These are phyloP conservation scores for Palloptera scutellata DNA, from an alignment of 2,888 invertebrate species.

Conservation along the genomic window DNA sequence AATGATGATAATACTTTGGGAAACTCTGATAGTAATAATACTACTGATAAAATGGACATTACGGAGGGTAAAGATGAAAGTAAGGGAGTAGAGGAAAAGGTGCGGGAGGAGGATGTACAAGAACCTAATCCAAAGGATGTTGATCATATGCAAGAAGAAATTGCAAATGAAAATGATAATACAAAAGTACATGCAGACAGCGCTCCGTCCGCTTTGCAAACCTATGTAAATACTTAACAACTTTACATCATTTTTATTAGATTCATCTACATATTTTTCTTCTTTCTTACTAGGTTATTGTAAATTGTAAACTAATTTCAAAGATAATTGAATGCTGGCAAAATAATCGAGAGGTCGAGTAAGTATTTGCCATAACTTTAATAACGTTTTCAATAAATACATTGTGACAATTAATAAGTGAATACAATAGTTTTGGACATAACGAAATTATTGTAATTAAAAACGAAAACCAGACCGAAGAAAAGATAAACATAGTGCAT, in stretches of 20 bases:
- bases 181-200: slow-evolving; percentile 44
- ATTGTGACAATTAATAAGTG: no score
- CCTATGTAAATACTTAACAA: slow-evolving; percentile 64
- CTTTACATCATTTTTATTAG: background rate
- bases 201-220: slow-evolving; percentile 66
- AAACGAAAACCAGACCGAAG: no score
- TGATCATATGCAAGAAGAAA: slow-evolving; percentile 19
- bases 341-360: slow-evolving; percentile 80
- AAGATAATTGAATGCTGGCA: slow-evolving; percentile 84
- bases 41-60: slow-evolving; percentile 2
- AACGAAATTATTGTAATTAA: no score
- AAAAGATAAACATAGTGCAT: no score
- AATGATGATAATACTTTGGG: slow-evolving; percentile 18
- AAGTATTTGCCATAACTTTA: no score
- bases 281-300: slow-evolving; percentile 71
- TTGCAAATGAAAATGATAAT: slow-evolving; percentile 42
- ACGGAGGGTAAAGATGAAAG: slow-evolving; percentile 25
- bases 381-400: no score
- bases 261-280: slow-evolving; percentile 25
- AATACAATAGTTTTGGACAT: no score
- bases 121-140: slow-evolving; percentile 11
- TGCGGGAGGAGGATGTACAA: slow-evolving; percentile 20
- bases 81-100: background rate
- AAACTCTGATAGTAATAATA: slow-evolving; percentile 2
- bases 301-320: slow-evolving; percentile 80